Percentiles rank a stretch among this genome's conserved stretches.
These are phyloP conservation scores for Sebastes cheni DNA, from an alignment of 2,797 vertebrate genomes.

Conservation along the genomic window DNA sequence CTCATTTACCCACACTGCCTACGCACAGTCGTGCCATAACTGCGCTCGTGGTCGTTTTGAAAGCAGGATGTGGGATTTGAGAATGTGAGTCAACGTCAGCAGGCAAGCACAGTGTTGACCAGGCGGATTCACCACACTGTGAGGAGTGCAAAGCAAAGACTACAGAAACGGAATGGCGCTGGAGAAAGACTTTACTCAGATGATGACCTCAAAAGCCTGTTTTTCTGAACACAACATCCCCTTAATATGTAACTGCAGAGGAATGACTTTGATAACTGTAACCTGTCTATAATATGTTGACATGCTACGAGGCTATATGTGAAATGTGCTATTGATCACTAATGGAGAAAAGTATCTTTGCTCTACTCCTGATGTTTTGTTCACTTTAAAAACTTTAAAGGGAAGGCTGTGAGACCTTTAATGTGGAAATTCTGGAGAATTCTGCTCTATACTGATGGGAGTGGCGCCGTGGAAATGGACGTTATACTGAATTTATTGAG, in stretches of 20 bases:
- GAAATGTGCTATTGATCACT: not conserved
- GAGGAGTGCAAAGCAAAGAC: not conserved
- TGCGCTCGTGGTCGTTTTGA: not conserved
- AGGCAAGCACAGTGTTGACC: not conserved
- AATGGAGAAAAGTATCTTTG: not conserved
- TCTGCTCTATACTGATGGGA: not conserved
- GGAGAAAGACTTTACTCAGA: not conserved
- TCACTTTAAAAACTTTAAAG: not conserved
- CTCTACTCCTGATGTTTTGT: not conserved
- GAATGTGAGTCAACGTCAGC: not conserved
- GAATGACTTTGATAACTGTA: not conserved
- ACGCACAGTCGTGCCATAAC: not conserved
- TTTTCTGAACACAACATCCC: not conserved
- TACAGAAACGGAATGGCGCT: not conserved
- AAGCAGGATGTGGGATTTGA: slow-evolving; percentile 1
- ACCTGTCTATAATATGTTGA: not conserved
- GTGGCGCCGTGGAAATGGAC: not conserved
- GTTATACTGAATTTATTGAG: not conserved
- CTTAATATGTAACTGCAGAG: not conserved
- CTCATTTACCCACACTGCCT: not conserved
- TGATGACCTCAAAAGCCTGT: too few species aligned
- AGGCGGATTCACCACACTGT: not conserved
- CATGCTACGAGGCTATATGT: not conserved
- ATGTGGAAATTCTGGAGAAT: not conserved
- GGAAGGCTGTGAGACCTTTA: not conserved